Conservation (phyloP, 2,888 invertebrate genomes). For the Cordilura impudica region DNA sequence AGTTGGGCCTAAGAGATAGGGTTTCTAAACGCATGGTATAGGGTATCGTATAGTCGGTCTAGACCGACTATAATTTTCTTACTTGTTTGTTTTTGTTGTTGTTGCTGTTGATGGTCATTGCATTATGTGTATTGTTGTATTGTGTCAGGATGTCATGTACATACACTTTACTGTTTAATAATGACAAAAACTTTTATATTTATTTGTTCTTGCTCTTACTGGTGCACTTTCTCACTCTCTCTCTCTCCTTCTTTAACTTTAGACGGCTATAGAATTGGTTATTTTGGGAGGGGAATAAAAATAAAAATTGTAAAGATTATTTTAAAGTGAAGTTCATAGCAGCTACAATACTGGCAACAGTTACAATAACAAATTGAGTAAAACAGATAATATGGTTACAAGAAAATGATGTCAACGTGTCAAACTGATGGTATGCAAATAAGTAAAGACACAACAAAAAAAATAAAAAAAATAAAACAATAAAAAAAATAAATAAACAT, state of each 20-base stretch:
- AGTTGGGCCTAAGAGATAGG: too few relatives aligned
- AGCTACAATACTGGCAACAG: conserved; percentile 23
- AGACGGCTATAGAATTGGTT: not conserved
- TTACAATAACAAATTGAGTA: conserved; percentile 13
- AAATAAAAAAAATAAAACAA: too few relatives aligned
- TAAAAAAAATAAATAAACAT: too few relatives aligned
- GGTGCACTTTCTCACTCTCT: not conserved
- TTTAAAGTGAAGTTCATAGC: conserved; percentile 43
- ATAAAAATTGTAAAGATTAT: conserved; percentile 28
- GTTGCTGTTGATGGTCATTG: conserved; percentile 19
- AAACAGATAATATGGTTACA: conserved; percentile 34
- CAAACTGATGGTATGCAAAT: conserved; percentile 19
- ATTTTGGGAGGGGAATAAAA: conserved; percentile 5
- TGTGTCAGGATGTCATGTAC: conserved; percentile 44
- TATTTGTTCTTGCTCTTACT: not conserved
- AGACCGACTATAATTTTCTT: too few relatives aligned
- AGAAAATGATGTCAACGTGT: conserved; percentile 45
- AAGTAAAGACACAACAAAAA: not conserved
- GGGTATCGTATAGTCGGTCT: too few relatives aligned
- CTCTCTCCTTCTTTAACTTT: not conserved
- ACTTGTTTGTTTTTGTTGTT: not conserved
- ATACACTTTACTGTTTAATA: conserved; percentile 44
- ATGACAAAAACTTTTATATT: conserved; percentile 22
- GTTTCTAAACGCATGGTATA: too few relatives aligned
- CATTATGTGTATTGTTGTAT: conserved; percentile 25